phyloP scores from a whole-genome alignment of 1,140 invertebrate species.

The Euura lappo region DNA sequence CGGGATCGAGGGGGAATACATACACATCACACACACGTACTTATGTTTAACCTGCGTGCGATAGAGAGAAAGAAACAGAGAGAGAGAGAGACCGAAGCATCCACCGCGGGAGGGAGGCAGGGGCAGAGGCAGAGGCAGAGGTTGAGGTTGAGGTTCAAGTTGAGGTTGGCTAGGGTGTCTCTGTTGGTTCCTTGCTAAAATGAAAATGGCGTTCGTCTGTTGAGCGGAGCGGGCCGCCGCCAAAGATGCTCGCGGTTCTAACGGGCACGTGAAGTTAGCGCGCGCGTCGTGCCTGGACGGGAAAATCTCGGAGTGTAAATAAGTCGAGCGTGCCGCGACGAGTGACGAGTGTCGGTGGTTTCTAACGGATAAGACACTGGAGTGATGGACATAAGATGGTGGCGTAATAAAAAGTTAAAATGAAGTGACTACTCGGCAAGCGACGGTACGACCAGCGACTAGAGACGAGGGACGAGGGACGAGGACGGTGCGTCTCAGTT shows the following conservation, averaged over 20 bases:
- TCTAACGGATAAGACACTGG: conserved; percentile 3
- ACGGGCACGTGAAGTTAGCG: conserved; percentile 33
- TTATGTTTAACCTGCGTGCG: neutral
- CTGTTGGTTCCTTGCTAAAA: conserved; percentile 31
- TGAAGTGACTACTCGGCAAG: conserved; percentile 1
- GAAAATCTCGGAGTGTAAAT: conserved; percentile 5
- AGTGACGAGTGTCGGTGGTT: conserved; percentile 3
- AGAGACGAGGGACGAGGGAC: neutral
- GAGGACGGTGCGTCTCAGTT: conserved; percentile 12
- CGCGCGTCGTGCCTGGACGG: conserved; percentile 11
- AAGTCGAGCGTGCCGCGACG: neutral
- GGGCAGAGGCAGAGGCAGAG: neutral
- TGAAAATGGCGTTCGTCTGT: conserved; percentile 56
- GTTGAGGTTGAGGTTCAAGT: neutral
- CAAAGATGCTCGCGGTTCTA: conserved; percentile 33
- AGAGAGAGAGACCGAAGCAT: neutral
- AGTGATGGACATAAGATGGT: conserved; percentile 14
- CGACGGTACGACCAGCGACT: neutral
- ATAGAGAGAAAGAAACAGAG: neutral
- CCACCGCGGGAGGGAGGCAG: neutral
- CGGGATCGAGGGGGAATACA: neutral
- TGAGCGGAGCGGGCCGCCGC: conserved; percentile 34
- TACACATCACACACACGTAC: neutral
- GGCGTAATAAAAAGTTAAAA: conserved; percentile 7
- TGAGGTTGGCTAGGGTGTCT: neutral